Evolutionary conservation across 1,140 invertebrate species (phyloP), one percentile per base, ranked within the genome.

Genomic region (Scaptomyza hsui): DNA sequence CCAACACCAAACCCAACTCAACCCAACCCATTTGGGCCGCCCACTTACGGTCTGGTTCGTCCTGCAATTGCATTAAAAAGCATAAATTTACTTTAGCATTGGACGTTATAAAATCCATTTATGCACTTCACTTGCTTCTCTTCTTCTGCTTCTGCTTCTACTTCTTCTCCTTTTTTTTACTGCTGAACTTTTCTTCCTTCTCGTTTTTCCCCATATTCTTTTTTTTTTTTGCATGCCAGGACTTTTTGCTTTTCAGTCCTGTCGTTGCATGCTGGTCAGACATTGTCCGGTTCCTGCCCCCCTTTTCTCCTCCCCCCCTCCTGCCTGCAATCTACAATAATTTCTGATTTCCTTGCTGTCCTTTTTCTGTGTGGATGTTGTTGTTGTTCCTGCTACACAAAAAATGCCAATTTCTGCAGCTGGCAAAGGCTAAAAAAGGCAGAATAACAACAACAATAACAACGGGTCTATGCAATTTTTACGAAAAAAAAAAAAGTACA

Each of bases 101-200:
- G 78, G 78, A 88, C 82, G 82, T 86, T 88, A 88, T 88, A 88
- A 88, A 88, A 88, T 88, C 82, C 83, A 88, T 88, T 88, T 88
- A 89, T 88, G 82, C 82, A 88, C 82, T 88, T 88, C 82, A 88
- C 82, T 88, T 89, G 78, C 81, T 77, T 39, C 71, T 67, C 63
- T 18, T 42, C 45, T 5, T 16, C 26, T 19, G 7, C 9, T 21
- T 7, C 18, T 29, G 10, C 35, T n/a, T 10, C n/a, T n/a, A n/a
- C n/a, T 16, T 10, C 1, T 12, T 18, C 15, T 55, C 7, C 9
- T 41, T 26, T 59, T 45, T 51, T 32, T 9, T 29, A 51, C n/a
- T 51, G 6, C 26, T 29, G 26, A 29, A 29, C 26, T 29, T 29
- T 29, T 29, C 7, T 9, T 29, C 9, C 9, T 47, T 9, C 21